Evolutionary conservation across 2,888 invertebrate species (phyloP), one percentile per base, ranked within the genome.

Genomic region (Metacarcinus magister): DNA sequence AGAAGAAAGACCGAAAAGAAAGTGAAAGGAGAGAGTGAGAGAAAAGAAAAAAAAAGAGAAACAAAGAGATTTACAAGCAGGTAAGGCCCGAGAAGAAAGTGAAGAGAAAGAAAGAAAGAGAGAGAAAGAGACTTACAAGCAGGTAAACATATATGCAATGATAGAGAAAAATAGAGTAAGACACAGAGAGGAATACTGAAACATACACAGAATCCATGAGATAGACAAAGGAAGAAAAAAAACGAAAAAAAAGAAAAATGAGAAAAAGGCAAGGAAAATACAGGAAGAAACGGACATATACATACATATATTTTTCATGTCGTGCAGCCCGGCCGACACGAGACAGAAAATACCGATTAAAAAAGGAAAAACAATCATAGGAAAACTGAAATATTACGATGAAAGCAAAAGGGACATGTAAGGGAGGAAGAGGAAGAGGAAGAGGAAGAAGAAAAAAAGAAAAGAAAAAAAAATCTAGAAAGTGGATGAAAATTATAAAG

Each of bases 361-460:
- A 87, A 87, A 23, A 87, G 87, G 28, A 87, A 87, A 8, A 8
- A 8, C n/a, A 87, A 87, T 23, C 7, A 23, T 32, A 89, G 7
- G 89, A 28, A 82, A 5, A 5, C 89, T 32, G 19, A 89, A 89
- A 89, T 28, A 39, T 16, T 32, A 89, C 32, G n/a, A 43, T 67
- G 67, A n/a, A 67, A 67, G 19, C 67, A n/a, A 67, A 67, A 91
- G 23, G 44, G 46, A 43, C 46, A 43, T 46, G 91, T 91, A 91
- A 91, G 19, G 44, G 46, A 46, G 32, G 23, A 91, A 39, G 43
- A 43, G 39, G 32, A 4, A 39, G 13, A 90, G 90, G 89, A 89
- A 89, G 8, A 89, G 89, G 16, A 16, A 32, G 39, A 39, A 89
- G 89, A 16, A 16, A 32, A 16, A 39, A 89, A 89, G 8, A 89